Conservation (phyloP, 2,888 invertebrate genomes). For the Synergus itoensis region DNA sequence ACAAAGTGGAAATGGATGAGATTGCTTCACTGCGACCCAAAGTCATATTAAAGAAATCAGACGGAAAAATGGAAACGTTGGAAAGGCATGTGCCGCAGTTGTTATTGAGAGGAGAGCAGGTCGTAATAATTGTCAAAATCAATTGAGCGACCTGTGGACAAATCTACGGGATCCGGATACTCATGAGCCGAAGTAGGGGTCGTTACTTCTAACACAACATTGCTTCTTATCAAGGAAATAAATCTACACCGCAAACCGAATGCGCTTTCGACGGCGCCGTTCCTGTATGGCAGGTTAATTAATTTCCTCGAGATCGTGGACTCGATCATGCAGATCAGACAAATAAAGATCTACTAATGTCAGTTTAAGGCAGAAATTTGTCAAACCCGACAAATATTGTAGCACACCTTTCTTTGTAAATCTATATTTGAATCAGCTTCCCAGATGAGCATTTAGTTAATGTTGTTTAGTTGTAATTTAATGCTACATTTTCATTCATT, state of each 20-base stretch:
- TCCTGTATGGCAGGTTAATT: constrained; percentile 47
- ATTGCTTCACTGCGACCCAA: constrained; percentile 78
- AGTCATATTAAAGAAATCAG: constrained; percentile 80
- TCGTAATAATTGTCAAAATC: constrained; percentile 81
- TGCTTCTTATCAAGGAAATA: constrained; percentile 42
- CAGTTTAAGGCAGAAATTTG: no score
- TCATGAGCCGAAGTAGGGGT: constrained; percentile 44
- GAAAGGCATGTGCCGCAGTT: constrained; percentile 84
- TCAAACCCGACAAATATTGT: no score
- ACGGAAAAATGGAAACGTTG: constrained; percentile 84
- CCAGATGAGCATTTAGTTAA: no score
- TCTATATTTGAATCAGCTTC: no score
- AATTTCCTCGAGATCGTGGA: constrained; percentile 32
- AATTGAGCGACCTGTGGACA: constrained; percentile 56
- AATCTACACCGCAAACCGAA: background rate
- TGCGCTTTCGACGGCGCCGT: constrained; percentile 46
- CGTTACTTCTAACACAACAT: constrained; percentile 41
- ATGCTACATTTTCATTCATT: no score
- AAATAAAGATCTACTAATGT: no score
- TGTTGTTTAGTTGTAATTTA: no score
- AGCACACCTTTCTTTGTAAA: no score
- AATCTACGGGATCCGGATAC: constrained; percentile 8
- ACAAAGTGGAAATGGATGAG: constrained; percentile 75
- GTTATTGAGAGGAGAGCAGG: constrained; percentile 88
- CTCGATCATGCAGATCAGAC: no score